Percentiles rank a stretch among this genome's conserved stretches.
Evolutionary conservation across 2,797 vertebrate species (phyloP).

Genomic region (Florisuga fusca): DNA sequence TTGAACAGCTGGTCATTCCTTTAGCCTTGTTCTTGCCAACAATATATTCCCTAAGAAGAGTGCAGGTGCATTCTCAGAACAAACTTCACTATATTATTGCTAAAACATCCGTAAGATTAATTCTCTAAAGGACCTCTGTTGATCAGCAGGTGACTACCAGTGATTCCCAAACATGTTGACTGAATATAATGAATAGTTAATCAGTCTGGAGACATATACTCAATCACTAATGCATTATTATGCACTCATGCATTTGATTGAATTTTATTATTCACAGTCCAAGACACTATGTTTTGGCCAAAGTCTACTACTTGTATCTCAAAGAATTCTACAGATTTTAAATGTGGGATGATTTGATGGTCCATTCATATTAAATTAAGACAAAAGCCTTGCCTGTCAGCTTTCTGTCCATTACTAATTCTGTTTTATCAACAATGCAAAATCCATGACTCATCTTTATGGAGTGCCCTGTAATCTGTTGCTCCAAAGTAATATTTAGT

Average conservation of each 20-base stretch:
- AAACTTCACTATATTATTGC: neutral
- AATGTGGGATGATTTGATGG: neutral
- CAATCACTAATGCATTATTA: neutral
- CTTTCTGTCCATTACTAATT: neutral
- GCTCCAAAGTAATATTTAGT: neutral
- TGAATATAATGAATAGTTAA: neutral
- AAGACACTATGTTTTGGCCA: neutral
- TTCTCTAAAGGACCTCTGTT: neutral
- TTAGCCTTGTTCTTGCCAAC: neutral
- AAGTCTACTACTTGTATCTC: neutral
- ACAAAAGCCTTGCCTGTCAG: neutral
- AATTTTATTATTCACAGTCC: neutral
- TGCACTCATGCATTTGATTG: neutral
- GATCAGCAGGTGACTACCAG: neutral
- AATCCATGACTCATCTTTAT: neutral
- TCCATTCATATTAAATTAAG: neutral
- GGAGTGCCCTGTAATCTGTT: neutral
- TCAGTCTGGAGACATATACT: neutral
- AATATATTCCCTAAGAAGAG: neutral
- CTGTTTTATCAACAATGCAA: neutral
- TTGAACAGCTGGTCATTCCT: neutral
- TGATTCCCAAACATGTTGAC: neutral
- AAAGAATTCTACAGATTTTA: neutral
- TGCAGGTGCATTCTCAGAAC: neutral
- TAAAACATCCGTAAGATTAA: neutral